These are phyloP conservation scores for Dastarcus helophoroides DNA, from an alignment of 2,888 invertebrate species.

Conservation along the genomic window DNA sequence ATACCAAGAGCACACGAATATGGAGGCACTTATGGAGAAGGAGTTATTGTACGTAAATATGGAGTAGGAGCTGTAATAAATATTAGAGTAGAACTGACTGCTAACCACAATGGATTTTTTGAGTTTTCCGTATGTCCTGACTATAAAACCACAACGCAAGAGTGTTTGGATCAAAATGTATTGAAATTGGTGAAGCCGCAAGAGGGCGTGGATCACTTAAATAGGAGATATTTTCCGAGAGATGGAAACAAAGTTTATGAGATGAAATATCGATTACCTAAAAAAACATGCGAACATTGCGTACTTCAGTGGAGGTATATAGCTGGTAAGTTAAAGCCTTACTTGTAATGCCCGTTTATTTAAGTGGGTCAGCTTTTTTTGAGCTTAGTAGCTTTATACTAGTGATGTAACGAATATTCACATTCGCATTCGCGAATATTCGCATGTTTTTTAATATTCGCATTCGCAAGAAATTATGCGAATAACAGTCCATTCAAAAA, in stretches of 20 bases:
- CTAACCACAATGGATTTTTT: conserved; percentile 77
- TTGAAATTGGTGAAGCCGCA: conserved; percentile 42
- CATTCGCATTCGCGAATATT: no score
- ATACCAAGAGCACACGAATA: conserved; percentile 68
- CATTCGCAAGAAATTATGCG: no score
- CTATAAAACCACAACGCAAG: conserved; percentile 55
- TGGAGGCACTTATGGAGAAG: conserved; percentile 74
- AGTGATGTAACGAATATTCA: no score
- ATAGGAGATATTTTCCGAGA: conserved; percentile 58
- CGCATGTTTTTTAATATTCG: no score
- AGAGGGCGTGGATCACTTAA: conserved; percentile 39
- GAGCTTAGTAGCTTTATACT: no score
- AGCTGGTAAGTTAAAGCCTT: conserved; percentile 49
- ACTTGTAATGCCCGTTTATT: no score
- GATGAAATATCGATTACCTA: conserved; percentile 44
- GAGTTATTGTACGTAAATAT: conserved; percentile 71
- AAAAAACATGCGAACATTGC: conserved; percentile 66
- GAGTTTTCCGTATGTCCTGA: conserved; percentile 75
- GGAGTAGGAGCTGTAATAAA: conserved; percentile 54
- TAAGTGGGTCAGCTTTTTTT: no score
- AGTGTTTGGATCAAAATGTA: conserved; percentile 64
- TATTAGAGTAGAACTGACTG: conserved; percentile 74
- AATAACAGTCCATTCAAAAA: no score
- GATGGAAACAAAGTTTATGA: conserved; percentile 72
- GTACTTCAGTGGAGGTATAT: conserved; percentile 82